Evolutionary conservation across 2,888 invertebrate genomes (phyloP).

Genomic region (Galerucella nymphaeae): DNA sequence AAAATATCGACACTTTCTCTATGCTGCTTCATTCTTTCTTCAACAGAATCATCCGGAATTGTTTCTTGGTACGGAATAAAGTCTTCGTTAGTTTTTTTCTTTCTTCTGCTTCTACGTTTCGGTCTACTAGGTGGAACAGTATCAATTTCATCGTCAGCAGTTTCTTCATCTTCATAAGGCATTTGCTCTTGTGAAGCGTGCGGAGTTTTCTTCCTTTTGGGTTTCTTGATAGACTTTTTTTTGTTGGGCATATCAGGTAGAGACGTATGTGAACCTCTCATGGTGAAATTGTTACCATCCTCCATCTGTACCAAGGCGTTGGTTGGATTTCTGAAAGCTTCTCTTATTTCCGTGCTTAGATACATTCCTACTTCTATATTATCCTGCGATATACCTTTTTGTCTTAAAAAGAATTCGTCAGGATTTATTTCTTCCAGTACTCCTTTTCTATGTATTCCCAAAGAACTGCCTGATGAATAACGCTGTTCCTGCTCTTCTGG

Average conservation of each 20-base stretch:
- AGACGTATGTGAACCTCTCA: conserved; percentile 56
- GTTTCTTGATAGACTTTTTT: conserved; percentile 65
- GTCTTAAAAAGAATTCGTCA: conserved; percentile 87
- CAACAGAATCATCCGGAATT: conserved; percentile 49
- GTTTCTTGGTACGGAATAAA: conserved; percentile 64
- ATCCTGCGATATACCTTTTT: conserved; percentile 84
- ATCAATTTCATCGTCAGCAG: conserved; percentile 54
- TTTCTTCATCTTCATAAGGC: conserved; percentile 55
- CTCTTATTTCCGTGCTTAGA: conserved; percentile 82
- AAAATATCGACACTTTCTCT: conserved; percentile 51
- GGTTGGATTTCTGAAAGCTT: conserved; percentile 76
- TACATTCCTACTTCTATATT: conserved; percentile 83
- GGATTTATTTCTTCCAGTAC: conserved; percentile 88
- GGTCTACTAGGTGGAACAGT: conserved; percentile 67
- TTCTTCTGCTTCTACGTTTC: conserved; percentile 67
- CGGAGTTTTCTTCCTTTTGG: conserved; percentile 63
- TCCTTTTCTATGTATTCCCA: conserved; percentile 69
- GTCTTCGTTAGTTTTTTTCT: conserved; percentile 50
- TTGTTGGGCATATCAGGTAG: conserved; percentile 66
- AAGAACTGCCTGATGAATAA: conserved; percentile 73
- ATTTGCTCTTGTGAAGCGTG: conserved; percentile 62
- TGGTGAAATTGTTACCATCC: conserved; percentile 57
- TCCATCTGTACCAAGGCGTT: conserved; percentile 75
- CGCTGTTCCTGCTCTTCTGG: conserved; percentile 63
- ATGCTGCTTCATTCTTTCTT: conserved; percentile 40